Percentiles rank a stretch among this genome's conserved stretches.
phyloP scores from a whole-genome alignment of 2,888 invertebrate species.

The Allygus modestus region DNA sequence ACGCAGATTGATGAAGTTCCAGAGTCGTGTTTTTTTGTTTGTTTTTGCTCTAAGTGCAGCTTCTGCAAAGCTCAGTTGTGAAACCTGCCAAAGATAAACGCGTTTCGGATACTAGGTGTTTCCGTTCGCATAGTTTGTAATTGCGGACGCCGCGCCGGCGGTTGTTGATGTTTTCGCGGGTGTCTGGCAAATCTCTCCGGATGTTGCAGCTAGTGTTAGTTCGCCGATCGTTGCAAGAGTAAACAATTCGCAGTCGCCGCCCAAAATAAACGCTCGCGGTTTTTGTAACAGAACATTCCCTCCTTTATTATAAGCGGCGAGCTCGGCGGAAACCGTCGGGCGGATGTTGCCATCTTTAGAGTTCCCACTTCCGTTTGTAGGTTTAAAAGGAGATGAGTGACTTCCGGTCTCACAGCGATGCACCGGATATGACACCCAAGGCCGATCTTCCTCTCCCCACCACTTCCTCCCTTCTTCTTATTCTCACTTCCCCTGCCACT shows the following conservation, averaged over 20 bases:
- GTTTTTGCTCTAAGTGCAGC: too few species aligned
- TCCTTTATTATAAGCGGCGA: constrained; percentile 42
- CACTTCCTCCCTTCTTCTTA: constrained; percentile 49
- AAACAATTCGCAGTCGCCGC: constrained; percentile 51
- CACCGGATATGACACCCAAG: constrained; percentile 61
- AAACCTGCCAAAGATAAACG: too few species aligned
- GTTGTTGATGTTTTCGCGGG: constrained; percentile 9
- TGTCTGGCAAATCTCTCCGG: constrained; percentile 38
- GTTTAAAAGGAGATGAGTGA: constrained; percentile 64
- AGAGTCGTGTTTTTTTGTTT: too few species aligned
- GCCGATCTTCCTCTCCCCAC: constrained; percentile 59
- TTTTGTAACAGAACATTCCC: constrained; percentile 38
- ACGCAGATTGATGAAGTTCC: too few species aligned
- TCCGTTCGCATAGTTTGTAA: not conserved
- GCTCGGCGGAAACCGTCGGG: constrained; percentile 61
- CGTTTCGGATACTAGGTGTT: not conserved
- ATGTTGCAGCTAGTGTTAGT: constrained; percentile 24
- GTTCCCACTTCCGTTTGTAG: constrained; percentile 63
- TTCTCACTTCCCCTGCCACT: constrained; percentile 33
- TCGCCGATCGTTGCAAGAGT: constrained; percentile 39
- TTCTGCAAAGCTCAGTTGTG: too few species aligned
- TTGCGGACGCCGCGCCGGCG: not conserved
- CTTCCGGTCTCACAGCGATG: constrained; percentile 62
- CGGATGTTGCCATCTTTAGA: constrained; percentile 64
- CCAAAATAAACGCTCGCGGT: constrained; percentile 38